Evolutionary conservation across 2,888 invertebrate genomes (phyloP), one percentile per base, ranked within the genome.

Genomic region (Gortyna flavago): DNA sequence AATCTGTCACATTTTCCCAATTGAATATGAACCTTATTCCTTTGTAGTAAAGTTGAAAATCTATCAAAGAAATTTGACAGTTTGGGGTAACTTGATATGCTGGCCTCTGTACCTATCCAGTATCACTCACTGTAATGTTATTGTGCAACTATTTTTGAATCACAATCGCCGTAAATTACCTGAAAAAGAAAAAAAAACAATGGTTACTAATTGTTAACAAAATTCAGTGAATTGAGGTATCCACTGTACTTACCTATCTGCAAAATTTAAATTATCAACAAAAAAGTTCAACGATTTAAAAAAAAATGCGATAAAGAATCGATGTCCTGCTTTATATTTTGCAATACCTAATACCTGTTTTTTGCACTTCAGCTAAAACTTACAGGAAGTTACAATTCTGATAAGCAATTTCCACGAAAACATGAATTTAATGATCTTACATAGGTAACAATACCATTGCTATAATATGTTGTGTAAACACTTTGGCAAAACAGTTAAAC

Each of bases 351-450:
- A 32, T n/a, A 59, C 21, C 13, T 32, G 0, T 61, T 48, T 74
- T 81, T 79, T 79, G 16, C 21, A 18, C 2, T 66, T 8, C 5
- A 8, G 38, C 7, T 44, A 75, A 69, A 66, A 64, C 0, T 1
- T 5, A 66, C 82, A 79, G 84, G 82, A 85, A 79, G 71, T 85
- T 72, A 16, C 32, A 13, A 44, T 79, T 73, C 64, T 59, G 84
- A 84, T 84, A 79, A 85, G 82, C 9, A 7, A 35, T 32, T 71
- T 65, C 66, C 8, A 29, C 38, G 35, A 68, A 68, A 82, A 74
- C 71, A 66, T 13, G 32, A 62, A 41, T 81, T 73, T 82, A 79
- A 71, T 75, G 79, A 84, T 44, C 57, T 68, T 79, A 18, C 18
- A 57, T 7, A 57, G 32, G 48, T 25, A 75, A 74, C 57, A 85